Evolutionary conservation across 2,888 invertebrate genomes (phyloP), one percentile per base, ranked within the genome.

Genomic region (Scaptomyza cyrtandrae): DNA sequence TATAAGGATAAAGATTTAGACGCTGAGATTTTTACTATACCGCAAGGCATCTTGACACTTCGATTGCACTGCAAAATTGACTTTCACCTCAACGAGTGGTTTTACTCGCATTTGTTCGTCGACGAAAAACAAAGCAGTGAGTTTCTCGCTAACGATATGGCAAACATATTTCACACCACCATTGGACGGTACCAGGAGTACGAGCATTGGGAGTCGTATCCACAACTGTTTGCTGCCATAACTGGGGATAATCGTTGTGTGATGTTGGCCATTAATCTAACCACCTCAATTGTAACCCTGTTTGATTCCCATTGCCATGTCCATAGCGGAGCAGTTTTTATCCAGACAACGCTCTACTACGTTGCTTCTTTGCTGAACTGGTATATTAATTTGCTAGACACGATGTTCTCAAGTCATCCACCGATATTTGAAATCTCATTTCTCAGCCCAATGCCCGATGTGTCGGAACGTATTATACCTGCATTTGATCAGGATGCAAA

Each of bases 1-100:
- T 94, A 94, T 78, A 92, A 90, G 80, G 92, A 88, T 80, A 90
- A 91, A 49, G 93, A 89, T 80, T 14, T 54, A 0, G 44, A 66
- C 11, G 91, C 93, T 72, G 86, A 91, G 6, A 93, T 93, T 86
- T 89, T 93, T 31, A 93, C 93, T 44, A 92, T 93, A 57, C 93
- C 93, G 2, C 93, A 93, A 80, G 93, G 93, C 0, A 90, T 93
- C 27, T 85, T 85, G 41, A 92, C 90, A 90, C 19, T 72, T 78
- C 19, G 6, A 24, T 6, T 2, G 9, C 89, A 90, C 53, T 80
- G 88, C 3, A 75, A 76, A 33, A 61, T 80, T 1, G 52, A 73
- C 19, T 90, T 90, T 44, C 70, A 71, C 10, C 71, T 90, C 11
- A 75, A 81, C 45, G 90, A 90, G 49, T 90, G 90, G 89, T 90